Conservation (phyloP, 2,113 vertebrate genomes). For the Podarcis cretensis region DNA sequence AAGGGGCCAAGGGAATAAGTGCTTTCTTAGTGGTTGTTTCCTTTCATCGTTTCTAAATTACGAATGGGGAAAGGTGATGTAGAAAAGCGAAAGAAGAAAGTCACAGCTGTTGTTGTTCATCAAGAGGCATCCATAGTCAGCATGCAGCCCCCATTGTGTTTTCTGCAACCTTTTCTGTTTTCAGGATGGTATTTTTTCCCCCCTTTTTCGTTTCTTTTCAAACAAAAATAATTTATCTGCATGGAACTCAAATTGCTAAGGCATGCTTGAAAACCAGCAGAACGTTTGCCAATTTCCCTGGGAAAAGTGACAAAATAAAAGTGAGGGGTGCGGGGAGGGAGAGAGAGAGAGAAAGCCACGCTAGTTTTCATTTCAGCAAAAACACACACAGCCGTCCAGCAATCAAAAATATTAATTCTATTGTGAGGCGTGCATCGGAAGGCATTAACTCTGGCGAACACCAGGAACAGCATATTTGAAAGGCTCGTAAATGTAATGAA, state of each 20-base stretch:
- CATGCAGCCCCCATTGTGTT: not conserved
- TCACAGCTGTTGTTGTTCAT: constrained; percentile 16
- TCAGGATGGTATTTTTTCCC: no score
- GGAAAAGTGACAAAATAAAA: constrained; percentile 57
- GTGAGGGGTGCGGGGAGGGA: not conserved
- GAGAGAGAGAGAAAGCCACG: not conserved
- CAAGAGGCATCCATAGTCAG: not conserved
- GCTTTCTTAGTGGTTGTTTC: not conserved
- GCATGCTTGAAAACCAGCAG: constrained; percentile 74
- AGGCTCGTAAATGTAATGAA: constrained; percentile 78
- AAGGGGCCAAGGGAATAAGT: not conserved
- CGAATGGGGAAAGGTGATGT: constrained; percentile 31
- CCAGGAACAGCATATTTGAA: constrained; percentile 55
- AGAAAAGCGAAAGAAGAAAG: not conserved
- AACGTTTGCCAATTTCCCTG: constrained; percentile 74
- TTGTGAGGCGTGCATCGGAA: constrained; percentile 75
- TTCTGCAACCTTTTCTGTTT: constrained; percentile 8
- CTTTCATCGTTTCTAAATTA: constrained; percentile 14
- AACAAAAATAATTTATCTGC: constrained; percentile 75
- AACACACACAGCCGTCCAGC: constrained; percentile 66
- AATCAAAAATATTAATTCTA: constrained; percentile 75
- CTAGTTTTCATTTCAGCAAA: constrained; percentile 71
- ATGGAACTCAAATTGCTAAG: constrained; percentile 80
- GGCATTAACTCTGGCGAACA: constrained; percentile 54
- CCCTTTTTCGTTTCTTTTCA: constrained; percentile 55